These are phyloP conservation scores for Exocentrus adspersus DNA, from an alignment of 2,888 invertebrate species.

Conservation along the genomic window DNA sequence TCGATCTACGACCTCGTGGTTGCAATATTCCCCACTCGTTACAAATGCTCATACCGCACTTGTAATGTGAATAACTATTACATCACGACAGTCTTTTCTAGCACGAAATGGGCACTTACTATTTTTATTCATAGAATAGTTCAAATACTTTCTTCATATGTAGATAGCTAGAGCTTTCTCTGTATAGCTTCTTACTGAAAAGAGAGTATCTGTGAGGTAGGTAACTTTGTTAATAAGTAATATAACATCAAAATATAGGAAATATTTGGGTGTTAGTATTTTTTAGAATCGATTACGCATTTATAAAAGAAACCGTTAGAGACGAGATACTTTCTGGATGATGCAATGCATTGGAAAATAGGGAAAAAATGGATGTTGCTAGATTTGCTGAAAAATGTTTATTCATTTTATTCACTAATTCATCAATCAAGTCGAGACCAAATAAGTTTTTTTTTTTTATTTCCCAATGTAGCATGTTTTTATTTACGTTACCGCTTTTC, in stretches of 20 bases:
- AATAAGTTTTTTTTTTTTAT: conserved; percentile 3
- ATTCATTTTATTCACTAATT: too few relatives aligned
- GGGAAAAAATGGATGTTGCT: not conserved
- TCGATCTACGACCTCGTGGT: too few relatives aligned
- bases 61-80: too few relatives aligned
- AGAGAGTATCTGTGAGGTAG: not conserved
- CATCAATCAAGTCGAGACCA: too few relatives aligned
- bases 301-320: not conserved
- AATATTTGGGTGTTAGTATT: too few relatives aligned
- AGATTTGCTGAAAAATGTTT: too few relatives aligned
- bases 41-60: too few relatives aligned
- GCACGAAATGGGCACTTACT: conserved; percentile 25
- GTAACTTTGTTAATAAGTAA: too few relatives aligned
- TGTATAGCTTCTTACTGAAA: conserved; percentile 4
- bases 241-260: too few relatives aligned
- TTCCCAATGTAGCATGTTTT: conserved; percentile 16
- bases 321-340: not conserved
- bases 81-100: conserved; percentile 25
- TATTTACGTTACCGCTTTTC: conserved; percentile 29
- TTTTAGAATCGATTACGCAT: not conserved
- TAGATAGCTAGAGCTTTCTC: conserved; percentile 23
- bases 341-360: conserved; percentile 4
- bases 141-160: conserved; percentile 34
- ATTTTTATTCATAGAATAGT: conserved; percentile 19
- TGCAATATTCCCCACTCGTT: too few relatives aligned